Conservation (phyloP, 1,140 invertebrate species). For the Zaprionus nigranus region DNA sequence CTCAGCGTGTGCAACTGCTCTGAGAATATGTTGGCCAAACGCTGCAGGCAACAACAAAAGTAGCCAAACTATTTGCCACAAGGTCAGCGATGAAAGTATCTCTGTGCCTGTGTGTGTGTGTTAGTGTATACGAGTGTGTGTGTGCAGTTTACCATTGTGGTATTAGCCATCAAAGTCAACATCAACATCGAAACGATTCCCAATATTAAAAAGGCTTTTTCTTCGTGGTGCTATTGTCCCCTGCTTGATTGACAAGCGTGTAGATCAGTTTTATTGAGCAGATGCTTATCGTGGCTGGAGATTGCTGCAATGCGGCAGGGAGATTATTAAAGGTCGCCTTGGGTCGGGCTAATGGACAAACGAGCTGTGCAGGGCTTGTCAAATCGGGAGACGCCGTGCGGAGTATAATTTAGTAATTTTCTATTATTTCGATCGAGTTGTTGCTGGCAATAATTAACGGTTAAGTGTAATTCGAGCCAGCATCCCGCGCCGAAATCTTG, state of each 20-base stretch:
- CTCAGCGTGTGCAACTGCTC: constrained; percentile 35
- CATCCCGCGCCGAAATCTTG: constrained; percentile 21
- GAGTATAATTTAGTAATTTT: constrained; percentile 55
- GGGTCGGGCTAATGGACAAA: constrained; percentile 56
- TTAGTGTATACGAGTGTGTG: constrained; percentile 21
- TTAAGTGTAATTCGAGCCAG: constrained; percentile 63
- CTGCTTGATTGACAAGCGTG: constrained; percentile 59
- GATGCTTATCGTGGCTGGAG: constrained; percentile 47
- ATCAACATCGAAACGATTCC: constrained; percentile 14
- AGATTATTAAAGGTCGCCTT: neutral
- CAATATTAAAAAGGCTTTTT: constrained; percentile 39
- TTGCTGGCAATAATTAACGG: constrained; percentile 67
- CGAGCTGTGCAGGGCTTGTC: constrained; percentile 35
- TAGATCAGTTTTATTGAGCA: constrained; percentile 54
- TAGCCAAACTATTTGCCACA: constrained; percentile 51
- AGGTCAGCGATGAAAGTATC: constrained; percentile 82
- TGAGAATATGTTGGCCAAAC: constrained; percentile 64
- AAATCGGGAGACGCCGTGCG: constrained; percentile 21
- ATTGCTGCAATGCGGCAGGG: constrained; percentile 46
- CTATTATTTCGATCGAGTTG: constrained; percentile 32
- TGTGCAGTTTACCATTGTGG: constrained; percentile 48
- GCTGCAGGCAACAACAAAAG: constrained; percentile 38
- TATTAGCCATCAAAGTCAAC: constrained; percentile 31
- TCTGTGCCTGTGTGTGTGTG: constrained; percentile 16
- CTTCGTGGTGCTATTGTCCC: constrained; percentile 42